These are phyloP conservation scores for Heterohyrax brucei DNA, from an alignment of 2,797 vertebrate genomes.

Conservation along the genomic window DNA sequence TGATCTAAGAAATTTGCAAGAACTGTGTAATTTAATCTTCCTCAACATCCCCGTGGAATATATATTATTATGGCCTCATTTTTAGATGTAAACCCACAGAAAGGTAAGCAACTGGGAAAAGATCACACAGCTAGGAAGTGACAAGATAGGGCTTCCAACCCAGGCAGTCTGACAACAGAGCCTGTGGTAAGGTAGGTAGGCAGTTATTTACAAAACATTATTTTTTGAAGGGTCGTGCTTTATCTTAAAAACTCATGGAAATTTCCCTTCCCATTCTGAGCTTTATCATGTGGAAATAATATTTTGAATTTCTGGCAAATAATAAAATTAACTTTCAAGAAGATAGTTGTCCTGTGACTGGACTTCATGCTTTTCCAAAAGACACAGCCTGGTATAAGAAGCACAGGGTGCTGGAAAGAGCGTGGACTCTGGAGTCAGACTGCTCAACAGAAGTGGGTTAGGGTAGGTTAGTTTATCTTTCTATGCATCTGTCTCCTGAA, in stretches of 20 bases:
- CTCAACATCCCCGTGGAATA: not conserved
- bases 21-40: not conserved
- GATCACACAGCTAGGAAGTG: not conserved
- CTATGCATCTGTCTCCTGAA: not conserved
- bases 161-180: not conserved
- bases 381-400: not conserved
- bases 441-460: not conserved
- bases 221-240: not conserved
- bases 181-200: not conserved
- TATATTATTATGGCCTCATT: not conserved
- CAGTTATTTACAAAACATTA: not conserved
- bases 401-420: not conserved
- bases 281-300: not conserved
- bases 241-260: not conserved
- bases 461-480: not conserved
- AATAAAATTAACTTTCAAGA: not conserved
- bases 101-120: not conserved
- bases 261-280: not conserved
- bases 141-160: not conserved
- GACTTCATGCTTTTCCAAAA: not conserved
- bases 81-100: not conserved
- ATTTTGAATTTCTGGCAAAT: not conserved
- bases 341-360: not conserved
- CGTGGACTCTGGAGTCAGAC: not conserved
- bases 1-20: constrained; percentile 15